phyloP scores from a whole-genome alignment of 2,888 invertebrate genomes.

The Seira musarum region DNA sequence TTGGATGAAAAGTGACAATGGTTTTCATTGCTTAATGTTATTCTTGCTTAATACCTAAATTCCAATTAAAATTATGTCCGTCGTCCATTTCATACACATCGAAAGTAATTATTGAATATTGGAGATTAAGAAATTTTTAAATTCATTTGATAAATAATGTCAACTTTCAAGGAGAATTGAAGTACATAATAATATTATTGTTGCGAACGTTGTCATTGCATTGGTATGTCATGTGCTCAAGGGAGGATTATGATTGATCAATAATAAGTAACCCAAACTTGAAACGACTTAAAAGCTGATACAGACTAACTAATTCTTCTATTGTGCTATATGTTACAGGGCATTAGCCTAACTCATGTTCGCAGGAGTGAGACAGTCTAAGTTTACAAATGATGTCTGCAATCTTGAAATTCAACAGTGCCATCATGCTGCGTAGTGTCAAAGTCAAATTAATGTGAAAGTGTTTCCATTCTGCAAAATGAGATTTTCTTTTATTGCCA shows the following conservation, averaged over 20 bases:
- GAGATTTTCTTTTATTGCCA: conserved; percentile 3
- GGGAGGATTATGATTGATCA: too few species aligned
- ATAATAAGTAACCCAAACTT: not conserved
- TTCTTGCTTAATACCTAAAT: not conserved
- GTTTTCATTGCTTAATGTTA: not conserved
- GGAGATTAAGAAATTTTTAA: not conserved
- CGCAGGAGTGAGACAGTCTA: not conserved
- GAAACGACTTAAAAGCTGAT: not conserved
- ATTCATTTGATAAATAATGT: too few species aligned
- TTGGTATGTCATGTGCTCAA: too few species aligned
- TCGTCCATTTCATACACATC: not conserved
- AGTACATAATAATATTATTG: too few species aligned
- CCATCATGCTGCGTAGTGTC: conserved; percentile 28
- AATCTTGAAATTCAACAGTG: not conserved
- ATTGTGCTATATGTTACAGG: not conserved
- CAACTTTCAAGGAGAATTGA: too few species aligned
- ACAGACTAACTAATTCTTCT: not conserved
- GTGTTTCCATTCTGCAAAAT: conserved; percentile 41
- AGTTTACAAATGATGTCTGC: not conserved
- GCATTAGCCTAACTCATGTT: not conserved
- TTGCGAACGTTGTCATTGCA: too few species aligned
- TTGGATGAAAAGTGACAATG: not conserved
- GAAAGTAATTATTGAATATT: not conserved
- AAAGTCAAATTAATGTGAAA: conserved; percentile 41
- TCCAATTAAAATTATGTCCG: too few species aligned